Base-by-base conservation (phyloP, 35 echinoderm and acorn worm genomes). In the Acanthaster planci region DNA sequence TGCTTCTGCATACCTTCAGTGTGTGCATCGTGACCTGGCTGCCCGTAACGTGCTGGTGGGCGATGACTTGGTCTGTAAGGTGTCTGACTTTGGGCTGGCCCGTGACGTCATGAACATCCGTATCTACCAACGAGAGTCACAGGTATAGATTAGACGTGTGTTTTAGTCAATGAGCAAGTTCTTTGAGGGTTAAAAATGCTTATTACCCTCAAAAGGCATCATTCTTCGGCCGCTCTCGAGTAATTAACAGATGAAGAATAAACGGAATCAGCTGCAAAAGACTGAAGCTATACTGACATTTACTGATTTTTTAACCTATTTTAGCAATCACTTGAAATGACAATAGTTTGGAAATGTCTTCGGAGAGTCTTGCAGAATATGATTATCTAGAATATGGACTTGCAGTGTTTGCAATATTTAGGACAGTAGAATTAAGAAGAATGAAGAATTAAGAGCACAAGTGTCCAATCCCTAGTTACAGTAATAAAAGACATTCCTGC, bases 61-160 rank as follows among this genome's bases (percentile, higher is more conserved):
- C 22, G 64, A 72, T 34, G 64, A 72, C 64, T 27, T 72, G 64
- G 29, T 31, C 1, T 72, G 64, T 34, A 72, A 72, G 30, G 64
- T 72, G 34, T 72, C 64, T 0, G 64, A 72, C 64, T 72, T 72
- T 30, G 64, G 64, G 30, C 64, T 72, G 64, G 64, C 64, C 64
- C 64, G 64, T 72, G 64, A 72, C 64, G 64, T 72, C 64, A 72
- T 72, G 64, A 72, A 72, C 34, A 72, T 72, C 34, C 64, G 64
- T 10, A 34, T 72, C 15, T 72, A 72, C 64, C 64, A 72, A 34
- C 64, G 64, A 31, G 23, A 72, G 7, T 72, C 64, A 72, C 29
- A 72, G 64, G 64, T 72, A 26, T 29, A 7, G 23, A 0, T 19
- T 1, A 10, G 14, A 35, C 0, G 14, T 27, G 14, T 72, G 34